Conservation (phyloP, 2,888 invertebrate genomes). For the Dasysyrphus tricinctus region DNA sequence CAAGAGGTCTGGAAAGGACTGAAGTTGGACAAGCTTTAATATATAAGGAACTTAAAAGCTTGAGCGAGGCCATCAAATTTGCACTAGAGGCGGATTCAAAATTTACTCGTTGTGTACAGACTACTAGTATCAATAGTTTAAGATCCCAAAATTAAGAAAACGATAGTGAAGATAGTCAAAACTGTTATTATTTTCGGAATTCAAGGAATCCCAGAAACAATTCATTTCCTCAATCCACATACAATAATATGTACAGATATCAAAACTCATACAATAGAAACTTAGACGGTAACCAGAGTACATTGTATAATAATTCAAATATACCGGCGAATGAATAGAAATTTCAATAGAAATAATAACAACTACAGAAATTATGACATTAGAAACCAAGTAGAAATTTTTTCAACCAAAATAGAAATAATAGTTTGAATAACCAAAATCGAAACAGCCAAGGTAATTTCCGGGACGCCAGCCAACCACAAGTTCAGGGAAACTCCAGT, state of each 20-base stretch:
- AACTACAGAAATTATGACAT: background rate
- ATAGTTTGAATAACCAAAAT: background rate
- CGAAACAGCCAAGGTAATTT: background rate
- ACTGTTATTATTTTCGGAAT: background rate
- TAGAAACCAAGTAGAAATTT: background rate
- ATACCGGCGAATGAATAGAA: background rate
- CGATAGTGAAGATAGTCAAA: constrained; percentile 5
- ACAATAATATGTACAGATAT: background rate
- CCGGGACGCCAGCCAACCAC: background rate
- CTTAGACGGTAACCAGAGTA: background rate
- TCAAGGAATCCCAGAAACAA: constrained; percentile 5
- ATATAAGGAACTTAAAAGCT: constrained; percentile 12
- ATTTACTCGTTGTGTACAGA: background rate
- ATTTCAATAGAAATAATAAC: background rate
- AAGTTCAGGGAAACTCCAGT: constrained; percentile 9
- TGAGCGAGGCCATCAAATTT: too few species aligned
- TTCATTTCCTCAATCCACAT: background rate
- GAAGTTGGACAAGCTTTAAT: background rate
- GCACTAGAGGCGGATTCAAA: constrained; percentile 6
- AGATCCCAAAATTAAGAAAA: background rate
- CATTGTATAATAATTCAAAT: background rate
- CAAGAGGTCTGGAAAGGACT: background rate
- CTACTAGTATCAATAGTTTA: background rate
- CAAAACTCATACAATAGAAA: background rate
- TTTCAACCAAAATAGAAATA: background rate